Conservation (phyloP, 1,140 invertebrate species). For the Aphaenogaster ashmeadi region DNA sequence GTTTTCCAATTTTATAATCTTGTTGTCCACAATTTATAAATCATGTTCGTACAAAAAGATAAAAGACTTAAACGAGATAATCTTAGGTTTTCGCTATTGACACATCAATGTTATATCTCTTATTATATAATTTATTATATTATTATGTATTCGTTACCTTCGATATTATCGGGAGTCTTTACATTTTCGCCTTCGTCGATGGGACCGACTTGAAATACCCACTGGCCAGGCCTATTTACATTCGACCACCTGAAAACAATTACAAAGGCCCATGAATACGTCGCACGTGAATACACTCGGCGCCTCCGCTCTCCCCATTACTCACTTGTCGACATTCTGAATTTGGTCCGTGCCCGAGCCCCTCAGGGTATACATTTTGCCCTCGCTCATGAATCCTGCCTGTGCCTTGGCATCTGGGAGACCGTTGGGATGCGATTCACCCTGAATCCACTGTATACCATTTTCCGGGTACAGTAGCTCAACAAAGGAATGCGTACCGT, state of each 20-base stretch:
- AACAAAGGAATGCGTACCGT: conserved; percentile 93
- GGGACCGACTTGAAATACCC: conserved; percentile 93
- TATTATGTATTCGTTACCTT: conserved; percentile 77
- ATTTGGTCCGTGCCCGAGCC: conserved; percentile 96
- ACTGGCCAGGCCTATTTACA: conserved; percentile 93
- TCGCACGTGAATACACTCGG: conserved; percentile 23
- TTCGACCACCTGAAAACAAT: conserved; percentile 92
- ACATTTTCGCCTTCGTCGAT: conserved; percentile 89
- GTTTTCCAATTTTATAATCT: neutral
- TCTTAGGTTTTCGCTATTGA: neutral
- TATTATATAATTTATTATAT: neutral
- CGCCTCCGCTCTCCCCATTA: conserved; percentile 59
- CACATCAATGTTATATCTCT: neutral
- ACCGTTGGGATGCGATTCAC: conserved; percentile 89
- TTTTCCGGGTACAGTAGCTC: conserved; percentile 95
- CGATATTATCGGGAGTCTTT: conserved; percentile 89
- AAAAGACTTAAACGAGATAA: neutral
- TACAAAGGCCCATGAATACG: conserved; percentile 48
- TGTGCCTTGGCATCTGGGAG: conserved; percentile 96
- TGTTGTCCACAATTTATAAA: neutral
- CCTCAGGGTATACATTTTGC: conserved; percentile 90
- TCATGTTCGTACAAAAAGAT: neutral
- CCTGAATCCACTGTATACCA: conserved; percentile 97
- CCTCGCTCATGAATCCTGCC: conserved; percentile 96
- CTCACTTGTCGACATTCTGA: conserved; percentile 91